Evolutionary conservation across 1,140 invertebrate genomes (phyloP).

Genomic region (Procambarus virginalis): DNA sequence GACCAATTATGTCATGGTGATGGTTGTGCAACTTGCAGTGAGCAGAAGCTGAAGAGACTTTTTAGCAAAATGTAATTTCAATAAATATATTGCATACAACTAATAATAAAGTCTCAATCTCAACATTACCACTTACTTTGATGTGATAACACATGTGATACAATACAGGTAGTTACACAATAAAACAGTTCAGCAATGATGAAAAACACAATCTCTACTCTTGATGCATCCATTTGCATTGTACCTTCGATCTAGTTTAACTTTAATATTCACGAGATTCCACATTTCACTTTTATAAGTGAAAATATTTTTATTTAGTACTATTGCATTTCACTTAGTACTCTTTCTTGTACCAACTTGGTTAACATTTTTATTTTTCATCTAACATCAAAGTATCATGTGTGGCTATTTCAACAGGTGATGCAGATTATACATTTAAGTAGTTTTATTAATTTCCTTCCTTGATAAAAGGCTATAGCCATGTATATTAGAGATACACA

Average conservation of each 20-base stretch:
- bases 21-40: background rate
- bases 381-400: background rate
- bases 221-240: conserved; percentile 38
- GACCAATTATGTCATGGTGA: conserved; percentile 1
- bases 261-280: conserved; percentile 16
- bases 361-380: background rate
- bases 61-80: background rate
- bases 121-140: background rate
- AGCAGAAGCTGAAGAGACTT: background rate
- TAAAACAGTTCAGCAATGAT: background rate
- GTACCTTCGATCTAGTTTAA: conserved; percentile 44
- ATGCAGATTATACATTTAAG: background rate
- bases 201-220: background rate
- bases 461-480: background rate
- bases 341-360: background rate
- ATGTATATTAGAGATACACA: background rate
- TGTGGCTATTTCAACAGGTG: background rate
- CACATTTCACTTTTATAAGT: conserved; percentile 22
- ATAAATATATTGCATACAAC: background rate
- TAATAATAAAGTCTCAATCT: background rate
- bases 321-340: conserved; percentile 2
- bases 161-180: too few species aligned
- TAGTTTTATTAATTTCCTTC: background rate
- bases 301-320: background rate
- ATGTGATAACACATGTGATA: background rate